Evolutionary conservation across 2,888 invertebrate genomes (phyloP).

Genomic region (Drosophila formosana): DNA sequence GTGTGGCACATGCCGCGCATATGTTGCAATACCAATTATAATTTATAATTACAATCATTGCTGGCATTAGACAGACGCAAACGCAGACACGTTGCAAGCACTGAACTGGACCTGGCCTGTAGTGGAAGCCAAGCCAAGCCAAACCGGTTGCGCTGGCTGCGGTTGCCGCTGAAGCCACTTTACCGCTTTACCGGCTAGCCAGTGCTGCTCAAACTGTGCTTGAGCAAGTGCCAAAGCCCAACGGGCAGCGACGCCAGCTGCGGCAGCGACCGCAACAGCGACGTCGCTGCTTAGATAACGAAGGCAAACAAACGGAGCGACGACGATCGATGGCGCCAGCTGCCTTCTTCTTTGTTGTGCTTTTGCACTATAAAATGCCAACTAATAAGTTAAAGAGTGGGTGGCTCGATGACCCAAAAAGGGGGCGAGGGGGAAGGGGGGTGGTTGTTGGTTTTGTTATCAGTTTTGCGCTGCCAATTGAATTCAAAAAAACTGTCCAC

Average conservation of each 20-base stretch:
- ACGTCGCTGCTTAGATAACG: conserved; percentile 52
- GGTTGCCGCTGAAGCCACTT: not conserved
- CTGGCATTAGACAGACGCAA: conserved; percentile 8
- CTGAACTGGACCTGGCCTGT: not conserved
- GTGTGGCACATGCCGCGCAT: conserved; percentile 18
- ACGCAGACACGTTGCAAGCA: conserved; percentile 6
- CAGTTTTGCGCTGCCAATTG: conserved; percentile 20
- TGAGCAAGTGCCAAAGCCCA: conserved; percentile 37
- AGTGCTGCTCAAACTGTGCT: conserved; percentile 35
- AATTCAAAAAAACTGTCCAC: conserved; percentile 16
- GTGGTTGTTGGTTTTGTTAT: conserved; percentile 6
- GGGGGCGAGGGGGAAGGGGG: not conserved
- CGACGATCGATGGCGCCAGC: conserved; percentile 56
- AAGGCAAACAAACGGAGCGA: conserved; percentile 45
- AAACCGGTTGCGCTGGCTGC: conserved; percentile 20
- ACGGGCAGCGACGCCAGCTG: conserved; percentile 4
- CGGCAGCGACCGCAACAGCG: conserved; percentile 4
- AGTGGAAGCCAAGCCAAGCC: not conserved
- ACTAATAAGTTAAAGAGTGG: conserved; percentile 28
- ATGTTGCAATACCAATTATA: conserved; percentile 10
- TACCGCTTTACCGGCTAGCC: conserved; percentile 4
- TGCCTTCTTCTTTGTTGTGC: conserved; percentile 36
- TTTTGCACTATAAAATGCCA: conserved; percentile 24
- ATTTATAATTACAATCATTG: conserved; percentile 5
- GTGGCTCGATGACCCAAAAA: conserved; percentile 9